Evolutionary conservation across 2,113 vertebrate genomes (phyloP), one percentile per base, ranked within the genome.

Genomic region (Tympanuchus pallidicinctus): DNA sequence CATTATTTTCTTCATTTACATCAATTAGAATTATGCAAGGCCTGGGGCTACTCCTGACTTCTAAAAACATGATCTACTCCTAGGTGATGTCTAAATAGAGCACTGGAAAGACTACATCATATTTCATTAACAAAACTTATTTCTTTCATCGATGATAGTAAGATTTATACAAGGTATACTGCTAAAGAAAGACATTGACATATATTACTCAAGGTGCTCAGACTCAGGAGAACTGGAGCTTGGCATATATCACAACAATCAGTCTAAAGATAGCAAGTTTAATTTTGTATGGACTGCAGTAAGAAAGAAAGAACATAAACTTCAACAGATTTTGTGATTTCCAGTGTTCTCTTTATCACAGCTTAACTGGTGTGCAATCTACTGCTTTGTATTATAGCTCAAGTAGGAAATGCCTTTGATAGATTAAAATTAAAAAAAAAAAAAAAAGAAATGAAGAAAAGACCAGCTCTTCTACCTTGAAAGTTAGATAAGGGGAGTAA

Each of bases 1-100:
- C 98, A 97, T 97, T 97, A 98, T 98, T 98, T 98, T 98, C 97
- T 98, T 98, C 98, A 98, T 99, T 99, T 99, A 98, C 98, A 98
- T 98, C 98, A 98, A 98, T 98, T 99, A 98, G 97, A 98, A 97
- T 96, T 98, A 97, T 96, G 92, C 92, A 90, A 48, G 94, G 96
- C 96, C 96, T 91, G 90, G 74, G 97, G 97, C 96, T 97, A 95
- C 95, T 96, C 85, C 91, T 97, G 96, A 96, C 97, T 97, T 97
- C 97, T 97, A 92, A 96, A 96, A 96, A 95, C 94, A 97, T 96
- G 96, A 96, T 96, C 96, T 96, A 92, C 91, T 96, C 88, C 92
- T 95, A 95, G 90, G 97, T 96, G 90, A 92, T 93, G 95, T 97
- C 98, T 98, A 98, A 98, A 98, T 97, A 97, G 97, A 98, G 93